A percentile compares a stretch with the other conserved stretches of the same genome.
Evolutionary conservation across 1,140 invertebrate genomes (phyloP).

Genomic region (Artemia franciscana): DNA sequence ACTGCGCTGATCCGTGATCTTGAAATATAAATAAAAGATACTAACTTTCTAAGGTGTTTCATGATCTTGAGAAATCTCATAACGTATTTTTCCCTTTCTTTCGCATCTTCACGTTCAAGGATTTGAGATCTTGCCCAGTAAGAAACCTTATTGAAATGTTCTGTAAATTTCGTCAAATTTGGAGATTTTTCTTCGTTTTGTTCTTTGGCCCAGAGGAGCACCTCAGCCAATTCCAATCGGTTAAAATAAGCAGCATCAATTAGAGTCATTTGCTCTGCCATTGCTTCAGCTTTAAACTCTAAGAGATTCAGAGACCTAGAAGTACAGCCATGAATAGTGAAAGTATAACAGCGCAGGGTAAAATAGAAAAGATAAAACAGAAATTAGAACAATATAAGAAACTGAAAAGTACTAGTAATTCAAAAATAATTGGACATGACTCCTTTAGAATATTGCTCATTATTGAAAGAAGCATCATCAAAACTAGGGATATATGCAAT

Average conservation of each 20-base stretch:
- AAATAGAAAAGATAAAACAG: not conserved
- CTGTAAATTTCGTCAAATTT: slow-evolving; percentile 86
- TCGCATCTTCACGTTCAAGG: slow-evolving; percentile 53
- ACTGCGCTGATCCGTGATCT: too few species aligned
- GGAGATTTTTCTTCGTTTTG: slow-evolving; percentile 90
- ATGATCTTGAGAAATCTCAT: slow-evolving; percentile 96
- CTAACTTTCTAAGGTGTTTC: slow-evolving; percentile 66
- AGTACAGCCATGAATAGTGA: slow-evolving; percentile 4
- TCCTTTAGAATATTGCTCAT: too few species aligned
- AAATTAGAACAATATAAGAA: too few species aligned
- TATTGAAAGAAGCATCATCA: too few species aligned
- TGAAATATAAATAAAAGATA: too few species aligned
- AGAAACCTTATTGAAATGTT: slow-evolving; percentile 99
- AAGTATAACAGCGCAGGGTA: not conserved
- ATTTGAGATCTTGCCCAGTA: slow-evolving; percentile 77
- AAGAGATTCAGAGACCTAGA: slow-evolving; percentile 43
- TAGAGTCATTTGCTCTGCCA: slow-evolving; percentile 95
- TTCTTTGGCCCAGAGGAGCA: slow-evolving; percentile 86
- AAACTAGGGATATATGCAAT: too few species aligned
- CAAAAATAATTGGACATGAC: too few species aligned
- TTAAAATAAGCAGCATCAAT: slow-evolving; percentile 85
- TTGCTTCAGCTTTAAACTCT: slow-evolving; percentile 74
- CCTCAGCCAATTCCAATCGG: slow-evolving; percentile 89
- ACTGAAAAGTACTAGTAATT: too few species aligned
- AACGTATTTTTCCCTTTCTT: slow-evolving; percentile 85